phyloP scores from a whole-genome alignment of 2,888 invertebrate genomes.

The Zele albiditarsus region DNA sequence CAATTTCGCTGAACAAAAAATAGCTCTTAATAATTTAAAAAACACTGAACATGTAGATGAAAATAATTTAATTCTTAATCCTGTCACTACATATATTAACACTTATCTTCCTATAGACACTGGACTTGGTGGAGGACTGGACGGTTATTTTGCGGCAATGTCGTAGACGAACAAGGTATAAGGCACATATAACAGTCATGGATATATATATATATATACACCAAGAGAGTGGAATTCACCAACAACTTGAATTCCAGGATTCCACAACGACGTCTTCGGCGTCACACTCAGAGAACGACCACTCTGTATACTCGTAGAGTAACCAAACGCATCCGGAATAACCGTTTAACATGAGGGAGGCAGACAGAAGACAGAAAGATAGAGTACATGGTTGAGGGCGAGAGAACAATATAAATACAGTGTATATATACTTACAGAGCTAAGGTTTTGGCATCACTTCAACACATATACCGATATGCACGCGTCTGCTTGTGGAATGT shows the following conservation, averaged over 20 bases:
- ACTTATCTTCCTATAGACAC: not conserved
- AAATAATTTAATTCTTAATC: not conserved
- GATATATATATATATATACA: slow-evolving; percentile 23
- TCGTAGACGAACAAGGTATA: slow-evolving; percentile 9
- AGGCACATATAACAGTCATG: not conserved
- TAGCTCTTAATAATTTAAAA: not conserved
- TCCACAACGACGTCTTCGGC: slow-evolving; percentile 58
- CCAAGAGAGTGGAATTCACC: slow-evolving; percentile 37
- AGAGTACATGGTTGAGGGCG: not conserved
- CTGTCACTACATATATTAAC: not conserved
- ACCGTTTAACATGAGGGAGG: slow-evolving; percentile 40
- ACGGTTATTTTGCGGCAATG: slow-evolving; percentile 5
- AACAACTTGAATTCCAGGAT: slow-evolving; percentile 60
- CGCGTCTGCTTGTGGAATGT: slow-evolving; percentile 36
- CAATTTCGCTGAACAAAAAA: not conserved
- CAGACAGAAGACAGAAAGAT: slow-evolving; percentile 16
- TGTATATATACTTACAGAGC: not conserved
- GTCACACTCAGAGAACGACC: slow-evolving; percentile 25
- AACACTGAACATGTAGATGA: not conserved
- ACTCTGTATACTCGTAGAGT: slow-evolving; percentile 38
- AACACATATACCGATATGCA: slow-evolving; percentile 20
- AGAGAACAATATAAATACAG: not conserved
- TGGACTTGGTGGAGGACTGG: not conserved
- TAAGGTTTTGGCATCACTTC: not conserved
- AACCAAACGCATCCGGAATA: slow-evolving; percentile 46